Evolutionary conservation across 2,113 vertebrate genomes (phyloP), one percentile per base, ranked within the genome.

Genomic region (Donacobius atricapilla): DNA sequence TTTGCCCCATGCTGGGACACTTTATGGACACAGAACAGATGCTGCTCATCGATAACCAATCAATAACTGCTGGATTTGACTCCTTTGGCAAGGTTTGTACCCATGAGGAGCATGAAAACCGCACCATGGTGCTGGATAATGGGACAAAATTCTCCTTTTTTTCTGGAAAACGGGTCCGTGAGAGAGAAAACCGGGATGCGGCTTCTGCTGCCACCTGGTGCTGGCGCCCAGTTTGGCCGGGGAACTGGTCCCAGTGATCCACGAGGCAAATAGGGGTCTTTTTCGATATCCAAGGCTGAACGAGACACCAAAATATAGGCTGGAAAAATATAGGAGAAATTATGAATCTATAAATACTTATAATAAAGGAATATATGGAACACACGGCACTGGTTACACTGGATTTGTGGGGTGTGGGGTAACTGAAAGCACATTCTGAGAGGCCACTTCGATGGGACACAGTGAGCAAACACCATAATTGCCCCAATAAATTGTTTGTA

Each of bases 141-240:
- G 21, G 33, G 28, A 30, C 12, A 23, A 13, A 69, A 39, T 37
- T 16, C 6, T 37, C 12, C 2, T n/a, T 58, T 58, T 45, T 54
- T 33, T 47, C 3, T 16, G 51, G 21, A 17, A 9, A 9, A 10
- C 8, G 15, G 0, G 27, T 10, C 14, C 1, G 3, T n/a, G 35
- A 2, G 7, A 3, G 8, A 42, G 33, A 25, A 80, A 15, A 14
- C 17, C 7, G 28, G 71, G 24, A n/a, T 28, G 39, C 2, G 45
- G 68, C 51, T 89, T 77, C 76, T 80, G 10, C 89, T 93, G 94
- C 95, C 94, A 73, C 58, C 96, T 97, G 79, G 28, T 72, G 96
- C 35, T 44, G 42, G 1, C 31, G 17, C 51, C 73, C 64, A 23
- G 68, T 37, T n/a, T 7, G 61, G 60, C 31, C 21, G 19, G 42